Evolutionary conservation across 2,797 vertebrate genomes (phyloP), one percentile per base, ranked within the genome.

Genomic region (Anguilla megastoma): DNA sequence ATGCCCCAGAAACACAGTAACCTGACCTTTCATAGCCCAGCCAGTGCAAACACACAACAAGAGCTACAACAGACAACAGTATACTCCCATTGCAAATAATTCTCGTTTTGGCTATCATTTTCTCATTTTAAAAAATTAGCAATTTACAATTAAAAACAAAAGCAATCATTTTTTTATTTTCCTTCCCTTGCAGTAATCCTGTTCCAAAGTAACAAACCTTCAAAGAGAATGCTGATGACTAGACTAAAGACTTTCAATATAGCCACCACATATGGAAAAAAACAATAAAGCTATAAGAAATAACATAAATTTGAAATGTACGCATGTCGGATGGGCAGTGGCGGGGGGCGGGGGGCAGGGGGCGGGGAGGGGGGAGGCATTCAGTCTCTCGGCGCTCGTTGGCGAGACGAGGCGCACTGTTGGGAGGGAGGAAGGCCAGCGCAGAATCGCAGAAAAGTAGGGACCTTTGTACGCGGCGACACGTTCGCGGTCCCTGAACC

Each of bases 111-210:
- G 10, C 69, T 33, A n/a, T 71, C 66, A 2, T 33, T 12, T 14
- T 12, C 16, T 41, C 5, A 80, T 80, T 45, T 18, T 5, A 79
- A 79, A 41, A 82, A 24, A 48, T 4, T 50, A 7, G 45, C 74
- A 82, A 79, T 82, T 82, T 82, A 45, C 41, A 82, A 30, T 82
- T 82, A 48, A 6, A 48, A 82, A 82, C 7, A 50, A 48, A 24
- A 82, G n/a, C 18, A 48, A 18, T n/a, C 1, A 24, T 8, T 9
- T n/a, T 82, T 82, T 82, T 8, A 2, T n/a, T 48, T 82, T 82
- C 50, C 45, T 45, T 82, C 50, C 45, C 41, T 82, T 45, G 33
- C 79, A 50, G 50, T n/a, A 82, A 82, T 24, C 21, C 79, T 18
- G 41, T 50, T 50, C 21, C 7, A 5, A 33, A 36, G 27, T 27